Conservation (phyloP, 2,113 vertebrate genomes). For the Chloroceryle aenea region DNA sequence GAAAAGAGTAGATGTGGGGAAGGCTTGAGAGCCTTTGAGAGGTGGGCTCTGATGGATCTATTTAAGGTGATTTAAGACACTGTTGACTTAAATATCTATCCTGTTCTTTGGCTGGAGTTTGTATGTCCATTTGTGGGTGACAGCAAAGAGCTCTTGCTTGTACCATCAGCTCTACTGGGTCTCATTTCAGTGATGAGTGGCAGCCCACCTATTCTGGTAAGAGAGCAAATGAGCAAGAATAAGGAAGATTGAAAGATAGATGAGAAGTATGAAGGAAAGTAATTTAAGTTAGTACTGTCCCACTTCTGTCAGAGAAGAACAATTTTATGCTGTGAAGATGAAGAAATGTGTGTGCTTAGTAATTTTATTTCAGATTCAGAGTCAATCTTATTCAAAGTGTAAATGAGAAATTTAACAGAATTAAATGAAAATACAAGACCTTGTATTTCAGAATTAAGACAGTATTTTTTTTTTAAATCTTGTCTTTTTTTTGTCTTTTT, state of each 20-base stretch:
- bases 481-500: background rate
- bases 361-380: background rate
- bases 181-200: background rate
- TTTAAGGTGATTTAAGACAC: background rate
- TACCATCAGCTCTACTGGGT: background rate
- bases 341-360: background rate
- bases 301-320: background rate
- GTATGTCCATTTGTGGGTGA: background rate
- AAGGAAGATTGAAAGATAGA: background rate
- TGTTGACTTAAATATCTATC: background rate
- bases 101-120: background rate
- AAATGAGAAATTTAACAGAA: slow-evolving; percentile 11
- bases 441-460: background rate
- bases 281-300: background rate
- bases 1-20: background rate
- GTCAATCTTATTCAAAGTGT: background rate
- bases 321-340: background rate
- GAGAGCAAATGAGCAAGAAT: background rate
- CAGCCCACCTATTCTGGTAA: background rate
- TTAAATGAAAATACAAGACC: background rate
- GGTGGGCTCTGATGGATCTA: background rate
- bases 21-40: background rate
- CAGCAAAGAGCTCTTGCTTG: background rate
- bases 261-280: background rate
- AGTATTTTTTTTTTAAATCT: background rate